phyloP scores from a whole-genome alignment of 2,113 vertebrate species.

The Zosterops pallidus region DNA sequence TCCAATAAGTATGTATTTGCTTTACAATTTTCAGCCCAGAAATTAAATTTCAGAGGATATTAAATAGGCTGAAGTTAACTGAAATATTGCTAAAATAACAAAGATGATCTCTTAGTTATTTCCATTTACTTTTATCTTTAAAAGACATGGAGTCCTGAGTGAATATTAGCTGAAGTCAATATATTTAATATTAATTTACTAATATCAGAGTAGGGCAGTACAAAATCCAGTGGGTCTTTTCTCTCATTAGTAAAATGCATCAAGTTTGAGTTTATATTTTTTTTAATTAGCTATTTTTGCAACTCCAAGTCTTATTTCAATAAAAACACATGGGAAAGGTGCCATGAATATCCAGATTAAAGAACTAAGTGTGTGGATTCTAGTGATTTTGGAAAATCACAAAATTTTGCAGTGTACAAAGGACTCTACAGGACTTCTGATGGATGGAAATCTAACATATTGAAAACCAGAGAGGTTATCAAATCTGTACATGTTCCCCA shows the following conservation, averaged over 20 bases:
- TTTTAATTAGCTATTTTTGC: neutral
- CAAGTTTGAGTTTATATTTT: neutral
- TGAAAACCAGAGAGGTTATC: neutral
- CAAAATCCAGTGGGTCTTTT: neutral
- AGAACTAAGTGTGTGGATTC: neutral
- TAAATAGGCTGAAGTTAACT: neutral
- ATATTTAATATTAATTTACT: neutral
- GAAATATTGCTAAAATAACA: neutral
- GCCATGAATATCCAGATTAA: neutral
- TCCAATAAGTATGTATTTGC: neutral
- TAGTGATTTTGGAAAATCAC: neutral
- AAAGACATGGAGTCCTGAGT: neutral
- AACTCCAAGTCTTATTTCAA: neutral
- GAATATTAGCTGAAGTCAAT: neutral
- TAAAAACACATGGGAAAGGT: neutral
- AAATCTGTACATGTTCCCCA: neutral
- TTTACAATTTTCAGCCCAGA: neutral
- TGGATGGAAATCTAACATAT: neutral
- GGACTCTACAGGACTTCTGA: neutral
- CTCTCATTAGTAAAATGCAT: neutral
- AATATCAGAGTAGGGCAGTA: neutral
- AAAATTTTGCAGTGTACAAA: neutral
- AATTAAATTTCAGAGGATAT: neutral
- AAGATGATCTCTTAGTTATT: neutral
- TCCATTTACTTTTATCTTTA: neutral